Evolutionary conservation across 2,113 vertebrate genomes (phyloP), one percentile per base, ranked within the genome.

Genomic region (Pseudorectes ferrugineus): DNA sequence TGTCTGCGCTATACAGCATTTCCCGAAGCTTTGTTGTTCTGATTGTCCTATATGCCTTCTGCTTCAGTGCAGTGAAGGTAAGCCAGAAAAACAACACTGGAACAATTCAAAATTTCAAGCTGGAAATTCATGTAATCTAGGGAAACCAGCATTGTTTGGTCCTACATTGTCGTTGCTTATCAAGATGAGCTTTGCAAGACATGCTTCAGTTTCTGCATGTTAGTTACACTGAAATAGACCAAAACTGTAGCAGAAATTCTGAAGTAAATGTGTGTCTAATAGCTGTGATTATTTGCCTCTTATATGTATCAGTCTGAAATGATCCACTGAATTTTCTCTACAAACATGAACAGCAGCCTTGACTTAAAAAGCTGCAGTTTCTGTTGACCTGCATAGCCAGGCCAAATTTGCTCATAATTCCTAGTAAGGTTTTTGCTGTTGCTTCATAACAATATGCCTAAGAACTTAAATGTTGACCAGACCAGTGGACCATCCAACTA

Each of bases 41-140:
- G 6, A 93, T 97, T 45, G 96, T 99, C 71, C 98, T 99, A 3
- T 99, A 99, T 6, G 97, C 97, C 11, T 98, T 99, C 95, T 99
- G 99, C 97, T 98, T 99, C 76, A 98, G 98, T 18, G 98, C 99
- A 22, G 98, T 99, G 85, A 99, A 99, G 99, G 99, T 99, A 97
- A 96, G 97, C 18, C 55, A 28, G 59, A n/a, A 79, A 48, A 62
- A 16, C 20, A 72, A 16, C 59, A 29, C 12, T 48, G 31, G 18
- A 87, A 79, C 68, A 73, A 70, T 58, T 29, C 15, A 54, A 29
- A 54, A 89, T 62, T 58, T 74, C 55, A 84, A 51, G 59, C 26
- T 95, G 33, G 74, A 73, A 83, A 66, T 75, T 71, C 11, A 17
- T 21, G 5, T 14, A 33, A 33, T 43, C 13, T 46, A 36, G 4